phyloP scores from a whole-genome alignment of 2,797 vertebrate species.

The Diceros bicornis region DNA sequence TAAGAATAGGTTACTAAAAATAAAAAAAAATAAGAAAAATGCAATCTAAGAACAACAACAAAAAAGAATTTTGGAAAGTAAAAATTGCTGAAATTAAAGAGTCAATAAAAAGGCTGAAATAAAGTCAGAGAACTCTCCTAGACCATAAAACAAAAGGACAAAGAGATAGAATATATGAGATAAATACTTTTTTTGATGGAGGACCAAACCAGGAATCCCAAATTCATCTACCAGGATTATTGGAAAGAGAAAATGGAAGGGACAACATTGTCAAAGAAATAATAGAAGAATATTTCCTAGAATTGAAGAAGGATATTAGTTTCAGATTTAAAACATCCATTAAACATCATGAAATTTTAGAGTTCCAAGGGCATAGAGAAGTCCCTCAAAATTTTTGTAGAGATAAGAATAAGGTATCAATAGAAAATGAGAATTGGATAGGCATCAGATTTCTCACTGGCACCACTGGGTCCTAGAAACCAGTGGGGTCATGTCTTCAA shows the following conservation, averaged over 20 bases:
- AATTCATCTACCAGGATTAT: not conserved
- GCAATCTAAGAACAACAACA: slow-evolving; percentile 1
- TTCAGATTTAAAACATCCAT: not conserved
- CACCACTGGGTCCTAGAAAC: not conserved
- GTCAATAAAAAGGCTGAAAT: not conserved
- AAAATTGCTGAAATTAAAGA: slow-evolving; percentile 54
- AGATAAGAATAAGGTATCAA: not conserved
- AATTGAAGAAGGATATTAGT: not conserved
- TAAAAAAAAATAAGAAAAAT: not conserved
- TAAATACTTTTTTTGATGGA: not conserved
- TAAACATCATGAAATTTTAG: not conserved
- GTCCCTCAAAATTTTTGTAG: not conserved
- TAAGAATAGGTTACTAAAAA: not conserved
- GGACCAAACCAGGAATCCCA: not conserved
- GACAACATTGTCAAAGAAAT: not conserved
- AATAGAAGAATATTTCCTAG: not conserved
- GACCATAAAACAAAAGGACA: slow-evolving; percentile 10
- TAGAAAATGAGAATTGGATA: not conserved
- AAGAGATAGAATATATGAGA: not conserved
- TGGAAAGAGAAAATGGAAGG: not conserved
- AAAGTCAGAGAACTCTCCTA: not conserved
- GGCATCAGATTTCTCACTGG: not conserved
- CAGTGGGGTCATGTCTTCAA: not conserved
- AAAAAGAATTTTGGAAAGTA: not conserved
- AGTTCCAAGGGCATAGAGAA: not conserved